Percentiles rank a stretch among this genome's conserved stretches.
These are phyloP conservation scores for Orestias chungarensis DNA, from an alignment of 2,797 vertebrate species.

Conservation along the genomic window DNA sequence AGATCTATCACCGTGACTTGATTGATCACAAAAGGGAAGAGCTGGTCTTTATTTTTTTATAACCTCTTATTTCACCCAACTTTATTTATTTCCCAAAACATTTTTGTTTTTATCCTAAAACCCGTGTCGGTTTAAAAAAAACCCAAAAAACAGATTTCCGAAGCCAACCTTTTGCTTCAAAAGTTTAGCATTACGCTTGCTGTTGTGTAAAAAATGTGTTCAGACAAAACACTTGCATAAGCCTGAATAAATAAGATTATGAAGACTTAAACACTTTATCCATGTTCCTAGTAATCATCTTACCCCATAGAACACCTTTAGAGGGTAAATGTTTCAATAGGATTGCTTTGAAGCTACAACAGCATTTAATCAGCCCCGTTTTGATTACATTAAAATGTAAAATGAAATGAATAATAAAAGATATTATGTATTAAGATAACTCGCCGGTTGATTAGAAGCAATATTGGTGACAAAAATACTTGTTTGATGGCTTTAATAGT, in stretches of 20 bases:
- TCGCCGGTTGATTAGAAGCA: too few species aligned
- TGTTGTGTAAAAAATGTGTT: constrained; percentile 17
- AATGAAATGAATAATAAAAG: background rate
- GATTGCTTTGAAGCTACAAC: background rate
- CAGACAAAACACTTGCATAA: constrained; percentile 7
- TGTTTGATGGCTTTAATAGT: background rate
- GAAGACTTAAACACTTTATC: constrained; percentile 23
- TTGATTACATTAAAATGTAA: background rate
- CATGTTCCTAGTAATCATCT: constrained; percentile 21
- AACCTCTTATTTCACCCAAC: constrained; percentile 2
- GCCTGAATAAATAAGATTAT: constrained; percentile 29
- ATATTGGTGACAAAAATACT: background rate
- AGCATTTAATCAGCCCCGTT: background rate
- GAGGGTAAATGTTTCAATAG: constrained; percentile 6
- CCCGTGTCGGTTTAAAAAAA: constrained; percentile 5
- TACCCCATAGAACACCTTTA: constrained; percentile 17
- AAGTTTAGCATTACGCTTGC: constrained; percentile 5
- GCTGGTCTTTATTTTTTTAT: constrained; percentile 28
- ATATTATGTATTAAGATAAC: background rate
- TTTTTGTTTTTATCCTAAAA: constrained; percentile 7
- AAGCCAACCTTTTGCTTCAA: constrained; percentile 19
- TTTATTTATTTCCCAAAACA: constrained; percentile 14
- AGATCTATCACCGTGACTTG: constrained; percentile 52
- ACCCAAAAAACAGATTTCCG: constrained; percentile 2
- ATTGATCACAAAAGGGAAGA: constrained; percentile 58